Evolutionary conservation across 2,797 vertebrate genomes (phyloP).

Genomic region (Acanthurus lineatus): DNA sequence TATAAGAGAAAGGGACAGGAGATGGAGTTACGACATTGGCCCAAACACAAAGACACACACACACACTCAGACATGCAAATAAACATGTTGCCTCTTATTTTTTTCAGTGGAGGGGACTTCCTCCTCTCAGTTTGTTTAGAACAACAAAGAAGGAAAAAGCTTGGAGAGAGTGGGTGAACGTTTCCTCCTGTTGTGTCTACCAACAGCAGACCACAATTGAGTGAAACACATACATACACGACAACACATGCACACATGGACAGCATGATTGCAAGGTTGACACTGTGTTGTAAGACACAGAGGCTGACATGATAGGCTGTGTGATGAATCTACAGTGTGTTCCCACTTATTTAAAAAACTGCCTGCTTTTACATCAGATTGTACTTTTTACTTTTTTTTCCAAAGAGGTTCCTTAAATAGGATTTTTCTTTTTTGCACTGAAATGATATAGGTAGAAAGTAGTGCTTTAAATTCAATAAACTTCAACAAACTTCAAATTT

Average conservation of each 20-base stretch:
- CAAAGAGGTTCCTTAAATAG: constrained; percentile 12
- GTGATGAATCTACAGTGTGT: background rate
- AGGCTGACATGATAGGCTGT: constrained; percentile 10
- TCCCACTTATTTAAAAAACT: background rate
- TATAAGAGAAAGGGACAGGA: constrained; percentile 40
- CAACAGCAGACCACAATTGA: constrained; percentile 30
- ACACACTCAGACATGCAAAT: constrained; percentile 22
- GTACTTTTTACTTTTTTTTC: background rate
- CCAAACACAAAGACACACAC: constrained; percentile 19
- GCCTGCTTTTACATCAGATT: background rate
- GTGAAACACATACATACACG: constrained; percentile 26
- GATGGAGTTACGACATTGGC: constrained; percentile 51
- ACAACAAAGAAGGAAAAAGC: constrained; percentile 46
- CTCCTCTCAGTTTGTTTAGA: constrained; percentile 54
- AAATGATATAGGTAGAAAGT: background rate
- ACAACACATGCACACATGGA: background rate
- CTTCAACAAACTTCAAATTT: constrained; percentile 1
- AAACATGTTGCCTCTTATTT: constrained; percentile 57
- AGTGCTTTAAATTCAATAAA: constrained; percentile 1
- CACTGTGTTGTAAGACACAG: constrained; percentile 15
- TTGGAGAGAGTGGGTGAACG: constrained; percentile 48
- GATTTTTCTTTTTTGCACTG: constrained; percentile 21
- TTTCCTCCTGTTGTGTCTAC: constrained; percentile 72
- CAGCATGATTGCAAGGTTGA: background rate
- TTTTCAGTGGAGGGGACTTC: constrained; percentile 57